These are phyloP conservation scores for Acrocephalus scirpaceus DNA, from an alignment of 2,797 vertebrate species.

Conservation along the genomic window DNA sequence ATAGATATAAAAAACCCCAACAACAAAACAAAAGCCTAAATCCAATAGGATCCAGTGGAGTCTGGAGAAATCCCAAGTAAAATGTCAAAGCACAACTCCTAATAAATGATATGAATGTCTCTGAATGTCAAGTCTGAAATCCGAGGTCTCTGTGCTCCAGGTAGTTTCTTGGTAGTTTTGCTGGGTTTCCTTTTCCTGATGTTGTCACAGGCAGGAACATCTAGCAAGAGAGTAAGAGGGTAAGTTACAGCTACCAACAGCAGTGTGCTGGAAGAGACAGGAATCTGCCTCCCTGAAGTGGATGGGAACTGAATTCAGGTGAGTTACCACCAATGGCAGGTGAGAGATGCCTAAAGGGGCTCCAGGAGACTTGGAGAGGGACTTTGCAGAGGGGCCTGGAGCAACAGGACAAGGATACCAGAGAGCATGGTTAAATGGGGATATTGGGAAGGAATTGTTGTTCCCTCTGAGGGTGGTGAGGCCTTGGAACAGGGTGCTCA, in stretches of 20 bases:
- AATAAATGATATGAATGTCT: constrained; percentile 64
- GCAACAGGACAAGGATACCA: neutral
- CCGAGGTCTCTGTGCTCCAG: constrained; percentile 69
- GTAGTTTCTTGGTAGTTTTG: constrained; percentile 64
- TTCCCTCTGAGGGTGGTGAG: neutral
- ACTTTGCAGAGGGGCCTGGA: neutral
- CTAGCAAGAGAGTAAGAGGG: neutral
- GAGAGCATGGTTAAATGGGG: neutral
- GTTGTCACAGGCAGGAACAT: neutral
- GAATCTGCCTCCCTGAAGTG: neutral
- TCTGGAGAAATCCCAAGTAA: constrained; percentile 69
- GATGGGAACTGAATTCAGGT: neutral
- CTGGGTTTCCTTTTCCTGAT: constrained; percentile 56
- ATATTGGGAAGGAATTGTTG: neutral
- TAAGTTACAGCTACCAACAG: neutral
- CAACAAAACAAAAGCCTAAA: constrained; percentile 20
- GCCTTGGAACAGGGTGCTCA: neutral
- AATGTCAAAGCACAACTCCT: constrained; percentile 69
- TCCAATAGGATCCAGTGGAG: constrained; percentile 50
- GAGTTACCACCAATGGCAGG: neutral
- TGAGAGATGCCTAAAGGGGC: neutral
- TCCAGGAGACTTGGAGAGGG: neutral
- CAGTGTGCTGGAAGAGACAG: neutral
- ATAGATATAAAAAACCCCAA: neutral
- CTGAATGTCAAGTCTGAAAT: constrained; percentile 67